Evolutionary conservation across 2,113 vertebrate species (phyloP).

Genomic region (Calyptommatus sinebrachiatus): DNA sequence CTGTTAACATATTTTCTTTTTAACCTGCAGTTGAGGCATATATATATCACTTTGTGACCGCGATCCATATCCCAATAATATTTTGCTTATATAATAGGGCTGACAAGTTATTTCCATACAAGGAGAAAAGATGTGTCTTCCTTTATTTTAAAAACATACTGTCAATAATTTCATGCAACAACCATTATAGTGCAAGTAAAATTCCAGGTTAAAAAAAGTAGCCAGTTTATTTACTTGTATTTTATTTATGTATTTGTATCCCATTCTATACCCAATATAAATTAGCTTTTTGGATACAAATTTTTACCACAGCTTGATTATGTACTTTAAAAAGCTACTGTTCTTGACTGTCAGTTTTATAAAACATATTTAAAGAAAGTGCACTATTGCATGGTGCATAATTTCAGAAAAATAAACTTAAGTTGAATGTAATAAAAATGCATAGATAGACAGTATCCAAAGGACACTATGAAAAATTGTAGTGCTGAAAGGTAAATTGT

Average conservation of each 20-base stretch:
- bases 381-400: conserved; percentile 33
- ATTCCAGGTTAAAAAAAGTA: neutral
- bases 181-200: neutral
- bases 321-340: neutral
- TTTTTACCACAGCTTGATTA: neutral
- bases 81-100: neutral
- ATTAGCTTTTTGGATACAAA: neutral
- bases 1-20: neutral
- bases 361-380: neutral
- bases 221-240: no score
- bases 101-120: neutral
- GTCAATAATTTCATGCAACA: neutral
- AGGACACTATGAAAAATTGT: conserved; percentile 59
- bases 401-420: neutral
- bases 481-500: conserved; percentile 64
- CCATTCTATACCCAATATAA: no score
- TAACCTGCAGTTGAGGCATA: neutral
- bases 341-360: neutral
- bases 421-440: conserved; percentile 36
- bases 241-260: neutral
- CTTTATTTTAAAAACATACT: neutral
- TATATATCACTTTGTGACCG: neutral
- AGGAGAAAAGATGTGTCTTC: neutral
- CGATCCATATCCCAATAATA: neutral
- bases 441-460: conserved; percentile 40